Conservation (phyloP, 2,113 vertebrate species). For the Regulus satrapa region DNA sequence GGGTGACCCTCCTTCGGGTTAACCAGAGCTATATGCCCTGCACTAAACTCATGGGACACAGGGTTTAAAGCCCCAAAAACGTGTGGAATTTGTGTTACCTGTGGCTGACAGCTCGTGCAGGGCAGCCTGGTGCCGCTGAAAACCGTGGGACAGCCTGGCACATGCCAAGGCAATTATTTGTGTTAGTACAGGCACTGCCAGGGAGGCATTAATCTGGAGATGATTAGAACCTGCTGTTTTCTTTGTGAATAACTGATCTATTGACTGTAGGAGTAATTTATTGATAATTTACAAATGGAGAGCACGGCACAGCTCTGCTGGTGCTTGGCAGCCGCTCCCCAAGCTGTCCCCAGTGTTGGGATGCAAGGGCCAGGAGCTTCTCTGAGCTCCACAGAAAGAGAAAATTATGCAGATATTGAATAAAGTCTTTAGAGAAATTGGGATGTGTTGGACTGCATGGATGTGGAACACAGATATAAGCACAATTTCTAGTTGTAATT, state of each 20-base stretch:
- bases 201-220: neutral
- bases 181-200: neutral
- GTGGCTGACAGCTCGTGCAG: neutral
- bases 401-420: too few relatives aligned
- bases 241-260: neutral
- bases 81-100: neutral
- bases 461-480: too few relatives aligned
- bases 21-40: neutral
- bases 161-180: neutral
- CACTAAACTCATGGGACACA: neutral
- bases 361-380: too few relatives aligned
- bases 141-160: neutral
- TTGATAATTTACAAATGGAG: neutral
- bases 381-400: too few relatives aligned
- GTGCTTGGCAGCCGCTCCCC: neutral
- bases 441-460: too few relatives aligned
- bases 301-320: neutral
- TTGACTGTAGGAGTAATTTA: neutral
- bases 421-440: too few relatives aligned
- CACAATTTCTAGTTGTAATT: too few relatives aligned
- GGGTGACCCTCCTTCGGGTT: neutral
- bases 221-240: neutral
- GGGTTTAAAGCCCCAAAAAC: neutral
- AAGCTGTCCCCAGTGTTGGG: neutral
- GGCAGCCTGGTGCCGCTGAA: neutral